Base-by-base conservation (phyloP, 2,113 vertebrate genomes). In the Herpetotheres cachinnans region DNA sequence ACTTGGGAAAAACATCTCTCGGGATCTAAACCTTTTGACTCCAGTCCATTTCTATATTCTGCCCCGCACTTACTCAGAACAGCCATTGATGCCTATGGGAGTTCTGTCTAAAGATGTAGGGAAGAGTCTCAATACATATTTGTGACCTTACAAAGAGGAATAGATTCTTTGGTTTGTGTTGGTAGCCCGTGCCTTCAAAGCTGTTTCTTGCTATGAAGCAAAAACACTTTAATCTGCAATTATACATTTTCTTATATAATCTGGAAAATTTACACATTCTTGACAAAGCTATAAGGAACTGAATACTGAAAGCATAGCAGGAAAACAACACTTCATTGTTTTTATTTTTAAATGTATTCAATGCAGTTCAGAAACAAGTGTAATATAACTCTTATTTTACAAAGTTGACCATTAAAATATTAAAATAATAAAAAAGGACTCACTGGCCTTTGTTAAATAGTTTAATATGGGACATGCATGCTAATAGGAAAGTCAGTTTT, bases 291-390 rank as follows among this genome's bases (percentile, higher is more conserved):
- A 65, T 30, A 87, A 89, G 47, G 34, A 92, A 49, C 3, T 24
- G 29, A 79, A 77, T 73, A 63, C 24, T 38, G 46, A 78, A 86
- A 84, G 13, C 38, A 50, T 8, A 73, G n/a, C 47, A 80, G 38
- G 54, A 83, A 92, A 94, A 71, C 38, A 81, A 29, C 30, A 63
- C 16, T 67, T 89, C 4, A 25, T 58, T 71, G 29, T 9, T 79
- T 81, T 94, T 69, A 78, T 85, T 87, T 92, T 95, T 70, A 74
- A 56, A 59, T 55, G 18, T 86, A 89, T 86, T 83, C 61, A 91
- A 21, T 59, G 36, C 44, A 69, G 34, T 54, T 76, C 90, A 87
- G 58, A 95, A 97, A 87, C 38, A 82, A 92, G 17, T 38, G 26
- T 38, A 93, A 70, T 47, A 21, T 13, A 92, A 70, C 21, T 49